Percentiles rank a stretch among this genome's conserved stretches.
Conservation (phyloP, 2,888 invertebrate genomes). For the Maniola hyperantus region DNA sequence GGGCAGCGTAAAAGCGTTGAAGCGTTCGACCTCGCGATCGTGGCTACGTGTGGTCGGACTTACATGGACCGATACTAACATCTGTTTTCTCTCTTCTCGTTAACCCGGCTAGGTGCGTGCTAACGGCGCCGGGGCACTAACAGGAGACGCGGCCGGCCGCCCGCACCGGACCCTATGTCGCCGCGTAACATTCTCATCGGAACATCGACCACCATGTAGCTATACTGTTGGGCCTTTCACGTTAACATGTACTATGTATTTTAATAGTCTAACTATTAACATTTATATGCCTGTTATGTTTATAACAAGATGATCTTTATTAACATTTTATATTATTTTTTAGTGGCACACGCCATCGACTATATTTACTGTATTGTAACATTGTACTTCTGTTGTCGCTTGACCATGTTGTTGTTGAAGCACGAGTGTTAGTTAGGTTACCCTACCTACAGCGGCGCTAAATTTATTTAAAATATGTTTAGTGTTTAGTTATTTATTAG, state of each 20-base stretch:
- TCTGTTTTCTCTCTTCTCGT: conserved; percentile 88
- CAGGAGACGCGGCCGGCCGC: conserved; percentile 70
- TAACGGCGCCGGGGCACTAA: conserved; percentile 85
- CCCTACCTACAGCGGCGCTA: conserved; percentile 65
- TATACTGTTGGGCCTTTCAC: conserved; percentile 82
- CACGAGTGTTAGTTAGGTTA: conserved; percentile 76
- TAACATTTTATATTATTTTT: conserved; percentile 70
- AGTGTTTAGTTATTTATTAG: conserved; percentile 44
- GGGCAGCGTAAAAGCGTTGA: conserved; percentile 64
- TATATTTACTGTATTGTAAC: conserved; percentile 78
- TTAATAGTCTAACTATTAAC: conserved; percentile 83
- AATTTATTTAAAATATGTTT: conserved; percentile 49
- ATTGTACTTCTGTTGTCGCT: conserved; percentile 78
- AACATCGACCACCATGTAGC: conserved; percentile 81
- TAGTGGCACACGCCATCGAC: conserved; percentile 82
- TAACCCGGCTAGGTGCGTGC: conserved; percentile 91
- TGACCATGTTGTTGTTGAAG: conserved; percentile 75
- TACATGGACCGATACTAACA: conserved; percentile 85
- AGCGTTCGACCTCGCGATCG: conserved; percentile 62
- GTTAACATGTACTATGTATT: conserved; percentile 81
- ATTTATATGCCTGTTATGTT: conserved; percentile 83
- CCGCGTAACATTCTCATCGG: conserved; percentile 79
- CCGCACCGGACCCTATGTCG: conserved; percentile 62
- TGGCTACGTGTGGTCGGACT: conserved; percentile 74
- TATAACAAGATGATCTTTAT: conserved; percentile 81